Conservation (phyloP, 2,797 vertebrate genomes). For the Peromyscus nudipes region DNA sequence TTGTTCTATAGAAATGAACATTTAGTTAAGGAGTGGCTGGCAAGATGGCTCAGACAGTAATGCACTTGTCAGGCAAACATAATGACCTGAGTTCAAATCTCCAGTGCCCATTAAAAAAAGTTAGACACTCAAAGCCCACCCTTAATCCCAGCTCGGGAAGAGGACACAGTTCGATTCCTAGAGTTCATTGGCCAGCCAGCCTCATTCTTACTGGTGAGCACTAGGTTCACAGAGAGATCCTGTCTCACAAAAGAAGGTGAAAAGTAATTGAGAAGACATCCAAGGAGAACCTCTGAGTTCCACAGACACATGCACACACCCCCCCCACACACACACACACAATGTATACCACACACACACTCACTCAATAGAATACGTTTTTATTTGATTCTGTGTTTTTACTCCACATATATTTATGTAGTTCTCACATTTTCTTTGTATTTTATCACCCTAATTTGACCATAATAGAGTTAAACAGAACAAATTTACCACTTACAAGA, state of each 20-base stretch:
- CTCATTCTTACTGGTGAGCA: neutral
- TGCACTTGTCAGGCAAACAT: neutral
- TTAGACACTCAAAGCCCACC: neutral
- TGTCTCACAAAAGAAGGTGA: neutral
- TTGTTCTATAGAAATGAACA: neutral
- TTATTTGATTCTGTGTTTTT: constrained; percentile 32
- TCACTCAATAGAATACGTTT: neutral
- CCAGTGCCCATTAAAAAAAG: neutral
- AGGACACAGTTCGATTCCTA: neutral
- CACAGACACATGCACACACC: neutral
- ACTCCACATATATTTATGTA: neutral
- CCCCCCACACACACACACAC: neutral
- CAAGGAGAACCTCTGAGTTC: neutral
- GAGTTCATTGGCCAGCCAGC: neutral
- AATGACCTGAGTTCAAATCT: neutral
- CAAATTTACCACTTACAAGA: neutral
- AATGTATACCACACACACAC: neutral
- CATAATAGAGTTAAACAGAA: neutral
- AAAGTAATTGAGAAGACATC: neutral
- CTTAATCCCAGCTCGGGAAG: neutral
- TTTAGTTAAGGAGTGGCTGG: neutral
- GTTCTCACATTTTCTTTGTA: neutral
- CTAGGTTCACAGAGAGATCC: neutral
- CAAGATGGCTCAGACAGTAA: neutral
- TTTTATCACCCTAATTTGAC: neutral